These are phyloP conservation scores for Nettapus auritus DNA, from an alignment of 2,113 vertebrate species.

Conservation along the genomic window DNA sequence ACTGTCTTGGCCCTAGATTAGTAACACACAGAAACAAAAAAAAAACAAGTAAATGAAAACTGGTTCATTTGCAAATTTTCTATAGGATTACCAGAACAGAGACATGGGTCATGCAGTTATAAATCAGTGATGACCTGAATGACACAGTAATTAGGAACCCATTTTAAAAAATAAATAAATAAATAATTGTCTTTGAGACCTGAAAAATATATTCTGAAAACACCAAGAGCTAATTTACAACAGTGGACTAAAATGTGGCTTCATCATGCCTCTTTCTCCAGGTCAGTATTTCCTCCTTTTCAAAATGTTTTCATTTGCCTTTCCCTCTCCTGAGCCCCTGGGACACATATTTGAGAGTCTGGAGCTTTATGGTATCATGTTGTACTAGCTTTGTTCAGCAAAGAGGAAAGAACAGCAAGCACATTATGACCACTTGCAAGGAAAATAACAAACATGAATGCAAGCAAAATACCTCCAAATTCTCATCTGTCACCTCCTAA, in stretches of 20 bases:
- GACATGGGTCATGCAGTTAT: not conserved
- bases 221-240: not conserved
- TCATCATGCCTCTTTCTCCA: not conserved
- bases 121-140: not conserved
- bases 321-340: not conserved
- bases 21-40: not conserved
- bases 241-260: not conserved
- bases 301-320: not conserved
- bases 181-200: not conserved
- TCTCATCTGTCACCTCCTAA: not conserved
- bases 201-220: not conserved
- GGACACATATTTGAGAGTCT: not conserved
- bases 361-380: not conserved
- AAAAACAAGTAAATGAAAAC: not conserved
- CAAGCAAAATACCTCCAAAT: not conserved
- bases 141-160: not conserved
- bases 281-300: not conserved
- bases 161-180: not conserved
- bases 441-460: not conserved
- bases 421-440: not conserved
- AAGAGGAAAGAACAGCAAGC: not conserved
- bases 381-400: not conserved
- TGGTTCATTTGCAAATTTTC: not conserved
- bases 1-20: not conserved
- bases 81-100: not conserved